Percentiles rank a stretch among this genome's conserved stretches.
These are phyloP conservation scores for Pleuronectes platessa DNA, from an alignment of 2,113 vertebrate genomes.

Conservation along the genomic window DNA sequence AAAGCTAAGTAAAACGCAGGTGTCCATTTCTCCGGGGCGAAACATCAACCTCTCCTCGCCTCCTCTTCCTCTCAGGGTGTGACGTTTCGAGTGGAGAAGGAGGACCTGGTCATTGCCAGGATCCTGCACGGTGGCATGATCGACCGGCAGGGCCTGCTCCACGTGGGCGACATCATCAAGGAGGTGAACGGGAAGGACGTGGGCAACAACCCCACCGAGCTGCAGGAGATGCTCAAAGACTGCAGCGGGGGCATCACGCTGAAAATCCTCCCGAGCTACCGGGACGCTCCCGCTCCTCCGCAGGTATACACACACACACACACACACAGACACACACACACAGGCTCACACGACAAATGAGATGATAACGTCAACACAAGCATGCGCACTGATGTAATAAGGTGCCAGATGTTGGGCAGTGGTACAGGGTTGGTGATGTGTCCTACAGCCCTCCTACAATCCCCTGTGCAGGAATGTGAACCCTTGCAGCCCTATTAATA, in stretches of 20 bases:
- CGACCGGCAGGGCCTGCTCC: conserved; percentile 95
- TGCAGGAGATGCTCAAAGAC: conserved; percentile 95
- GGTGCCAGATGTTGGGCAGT: conserved; percentile 56
- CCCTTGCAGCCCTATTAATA: conserved; percentile 79
- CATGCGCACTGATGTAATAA: conserved; percentile 14
- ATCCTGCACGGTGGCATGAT: conserved; percentile 98
- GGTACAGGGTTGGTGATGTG: conserved; percentile 28
- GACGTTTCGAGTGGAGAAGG: conserved; percentile 95
- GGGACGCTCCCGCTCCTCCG: conserved; percentile 89
- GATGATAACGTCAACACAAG: conserved; percentile 5
- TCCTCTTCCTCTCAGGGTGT: conserved; percentile 86
- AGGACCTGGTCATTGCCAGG: conserved; percentile 93
- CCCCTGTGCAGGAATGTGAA: conserved; percentile 65
- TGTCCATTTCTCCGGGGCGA: neutral
- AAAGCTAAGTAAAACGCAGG: neutral
- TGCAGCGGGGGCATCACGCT: conserved; percentile 95
- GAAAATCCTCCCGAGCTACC: conserved; percentile 97
- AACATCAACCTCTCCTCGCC: neutral
- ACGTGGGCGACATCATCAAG: conserved; percentile 97
- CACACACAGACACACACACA: neutral
- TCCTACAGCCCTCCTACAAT: conserved; percentile 68
- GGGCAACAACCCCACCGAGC: conserved; percentile 93
- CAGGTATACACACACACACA: conserved; percentile 81
- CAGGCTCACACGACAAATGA: neutral
- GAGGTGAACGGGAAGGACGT: conserved; percentile 98